Percentiles rank a stretch among this genome's conserved stretches.
Conservation (phyloP, 2,888 invertebrate species). For the Marronus borbonicus region DNA sequence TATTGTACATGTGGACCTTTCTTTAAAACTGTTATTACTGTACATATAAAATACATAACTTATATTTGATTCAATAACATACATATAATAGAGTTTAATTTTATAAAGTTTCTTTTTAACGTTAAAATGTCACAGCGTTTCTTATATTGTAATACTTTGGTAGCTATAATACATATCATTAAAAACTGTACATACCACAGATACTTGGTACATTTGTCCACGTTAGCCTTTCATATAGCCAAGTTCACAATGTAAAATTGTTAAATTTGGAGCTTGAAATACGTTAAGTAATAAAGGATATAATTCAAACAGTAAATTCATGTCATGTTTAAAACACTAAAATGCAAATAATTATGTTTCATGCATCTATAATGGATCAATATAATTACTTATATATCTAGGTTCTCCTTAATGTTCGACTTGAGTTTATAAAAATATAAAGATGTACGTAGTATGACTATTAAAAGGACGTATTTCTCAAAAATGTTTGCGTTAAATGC, state of each 20-base stretch:
- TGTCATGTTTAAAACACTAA: too few species aligned
- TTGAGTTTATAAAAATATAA: too few species aligned
- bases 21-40: not conserved
- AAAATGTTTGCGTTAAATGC: too few species aligned
- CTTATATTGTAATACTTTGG: slow-evolving; percentile 10
- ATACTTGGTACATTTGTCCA: slow-evolving; percentile 3
- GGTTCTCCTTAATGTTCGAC: too few species aligned
- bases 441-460: too few species aligned
- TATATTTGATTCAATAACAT: slow-evolving; percentile 9
- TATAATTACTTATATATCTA: too few species aligned
- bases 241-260: not conserved
- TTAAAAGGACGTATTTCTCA: too few species aligned
- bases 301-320: too few species aligned
- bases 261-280: not conserved
- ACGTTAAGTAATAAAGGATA: too few species aligned
- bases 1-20: not conserved
- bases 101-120: not conserved
- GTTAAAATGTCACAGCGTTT: slow-evolving; percentile 10
- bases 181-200: slow-evolving; percentile 12
- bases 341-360: too few species aligned
- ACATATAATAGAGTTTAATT: slow-evolving; percentile 1
- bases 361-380: too few species aligned
- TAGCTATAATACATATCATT: not conserved
- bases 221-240: not conserved
- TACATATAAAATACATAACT: slow-evolving; percentile 5